Percentiles rank a stretch among this genome's conserved stretches.
Evolutionary conservation across 2,113 vertebrate species (phyloP).

Genomic region (Entomyzon cyanotis): DNA sequence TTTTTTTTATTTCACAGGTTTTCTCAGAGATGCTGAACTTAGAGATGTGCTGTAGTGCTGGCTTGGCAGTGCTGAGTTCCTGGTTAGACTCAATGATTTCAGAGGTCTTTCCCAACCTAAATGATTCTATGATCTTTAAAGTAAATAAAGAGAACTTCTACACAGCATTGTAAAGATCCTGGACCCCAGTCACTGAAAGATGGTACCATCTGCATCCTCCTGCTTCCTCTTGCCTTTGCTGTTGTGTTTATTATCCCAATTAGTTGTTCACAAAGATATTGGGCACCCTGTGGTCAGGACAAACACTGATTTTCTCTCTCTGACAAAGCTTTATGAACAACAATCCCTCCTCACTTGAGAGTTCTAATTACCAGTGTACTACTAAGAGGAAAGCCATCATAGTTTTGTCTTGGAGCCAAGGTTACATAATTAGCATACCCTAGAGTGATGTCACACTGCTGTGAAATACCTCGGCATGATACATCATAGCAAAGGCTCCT

Average conservation of each 20-base stretch:
- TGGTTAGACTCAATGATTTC: not conserved
- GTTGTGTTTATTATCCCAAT: not conserved
- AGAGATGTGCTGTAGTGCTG: no score
- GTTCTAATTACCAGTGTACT: not conserved
- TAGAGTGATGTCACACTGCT: not conserved
- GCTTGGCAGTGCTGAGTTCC: not conserved
- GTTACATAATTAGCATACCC: not conserved
- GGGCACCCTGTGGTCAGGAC: not conserved
- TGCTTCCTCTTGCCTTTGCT: not conserved
- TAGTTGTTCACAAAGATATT: not conserved
- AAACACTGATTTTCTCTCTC: not conserved
- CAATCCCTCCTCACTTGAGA: not conserved
- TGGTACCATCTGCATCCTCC: not conserved
- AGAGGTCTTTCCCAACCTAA: not conserved
- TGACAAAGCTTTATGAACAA: not conserved
- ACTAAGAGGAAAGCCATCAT: not conserved
- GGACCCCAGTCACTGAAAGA: not conserved
- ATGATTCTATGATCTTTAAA: not conserved
- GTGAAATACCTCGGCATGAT: not conserved
- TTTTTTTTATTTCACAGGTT: not conserved
- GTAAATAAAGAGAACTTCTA: not conserved
- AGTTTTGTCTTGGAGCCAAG: not conserved
- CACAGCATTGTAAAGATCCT: not conserved
- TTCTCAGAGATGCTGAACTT: not conserved
- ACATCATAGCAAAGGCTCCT: not conserved